Conservation (phyloP, 2,113 vertebrate genomes). For the Henicopernis longicauda region DNA sequence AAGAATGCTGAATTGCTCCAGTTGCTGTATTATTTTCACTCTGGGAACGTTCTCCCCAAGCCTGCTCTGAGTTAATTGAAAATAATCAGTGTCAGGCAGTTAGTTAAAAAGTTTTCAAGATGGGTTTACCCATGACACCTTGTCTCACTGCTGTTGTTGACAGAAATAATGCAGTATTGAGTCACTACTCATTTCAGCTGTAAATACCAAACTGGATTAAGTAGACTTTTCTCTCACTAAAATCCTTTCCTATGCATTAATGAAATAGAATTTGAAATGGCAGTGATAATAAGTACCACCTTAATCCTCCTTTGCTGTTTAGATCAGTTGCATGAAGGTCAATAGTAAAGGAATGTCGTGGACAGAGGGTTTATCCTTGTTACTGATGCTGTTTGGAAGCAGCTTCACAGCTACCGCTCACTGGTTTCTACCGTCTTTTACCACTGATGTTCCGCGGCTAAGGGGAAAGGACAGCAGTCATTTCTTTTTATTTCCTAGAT, state of each 20-base stretch:
- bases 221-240: background rate
- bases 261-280: background rate
- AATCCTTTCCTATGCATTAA: background rate
- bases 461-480: background rate
- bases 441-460: background rate
- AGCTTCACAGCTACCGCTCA: background rate
- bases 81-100: background rate
- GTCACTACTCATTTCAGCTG: background rate
- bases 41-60: background rate
- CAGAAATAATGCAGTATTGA: background rate
- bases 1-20: background rate
- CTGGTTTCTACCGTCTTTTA: background rate
- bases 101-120: background rate
- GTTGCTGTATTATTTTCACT: background rate
- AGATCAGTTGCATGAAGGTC: background rate
- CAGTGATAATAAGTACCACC: background rate
- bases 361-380: background rate
- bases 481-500: background rate
- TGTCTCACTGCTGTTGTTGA: background rate
- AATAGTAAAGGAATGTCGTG: background rate
- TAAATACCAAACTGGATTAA: slow-evolving; percentile 7
- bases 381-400: background rate
- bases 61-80: background rate
- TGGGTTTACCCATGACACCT: background rate
- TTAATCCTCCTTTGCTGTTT: background rate